phyloP scores from a whole-genome alignment of 1,140 invertebrate genomes.

The Nasonia vitripennis region DNA sequence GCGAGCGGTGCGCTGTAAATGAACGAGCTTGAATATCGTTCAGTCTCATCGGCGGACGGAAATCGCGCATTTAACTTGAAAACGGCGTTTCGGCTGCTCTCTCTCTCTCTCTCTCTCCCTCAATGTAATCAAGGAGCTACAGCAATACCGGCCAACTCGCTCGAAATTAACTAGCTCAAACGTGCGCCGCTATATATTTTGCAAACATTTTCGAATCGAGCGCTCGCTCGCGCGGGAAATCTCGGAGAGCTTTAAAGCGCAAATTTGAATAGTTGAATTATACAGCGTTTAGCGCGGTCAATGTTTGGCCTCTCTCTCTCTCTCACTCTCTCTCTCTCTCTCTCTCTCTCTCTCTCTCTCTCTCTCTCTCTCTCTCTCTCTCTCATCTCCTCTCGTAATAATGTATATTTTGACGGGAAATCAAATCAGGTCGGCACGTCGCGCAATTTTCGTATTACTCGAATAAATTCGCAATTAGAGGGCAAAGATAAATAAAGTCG shows the following conservation, averaged over 20 bases:
- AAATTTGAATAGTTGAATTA: neutral
- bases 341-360: neutral
- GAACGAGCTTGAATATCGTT: slow-evolving; percentile 23
- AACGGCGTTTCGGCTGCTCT: slow-evolving; percentile 15
- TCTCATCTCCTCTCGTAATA: neutral
- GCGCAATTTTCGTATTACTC: too few species aligned
- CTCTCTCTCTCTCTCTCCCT: slow-evolving; percentile 8
- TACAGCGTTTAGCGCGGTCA: neutral
- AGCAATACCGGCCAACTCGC: neutral
- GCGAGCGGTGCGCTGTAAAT: neutral
- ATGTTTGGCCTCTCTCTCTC: neutral
- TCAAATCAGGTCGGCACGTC: neutral
- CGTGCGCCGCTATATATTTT: slow-evolving; percentile 9
- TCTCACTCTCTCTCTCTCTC: too few species aligned
- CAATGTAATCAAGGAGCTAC: slow-evolving; percentile 30
- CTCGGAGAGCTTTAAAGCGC: neutral
- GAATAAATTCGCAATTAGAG: too few species aligned
- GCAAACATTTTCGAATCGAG: neutral
- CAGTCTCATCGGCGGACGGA: slow-evolving; percentile 13
- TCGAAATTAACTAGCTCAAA: slow-evolving; percentile 22
- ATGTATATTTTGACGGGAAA: neutral
- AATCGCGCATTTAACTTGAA: slow-evolving; percentile 35
- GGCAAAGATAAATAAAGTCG: too few species aligned
- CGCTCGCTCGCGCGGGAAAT: neutral
- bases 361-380: too few species aligned